These are phyloP conservation scores for Holacanthus passer DNA, from an alignment of 2,113 vertebrate species.

Conservation along the genomic window DNA sequence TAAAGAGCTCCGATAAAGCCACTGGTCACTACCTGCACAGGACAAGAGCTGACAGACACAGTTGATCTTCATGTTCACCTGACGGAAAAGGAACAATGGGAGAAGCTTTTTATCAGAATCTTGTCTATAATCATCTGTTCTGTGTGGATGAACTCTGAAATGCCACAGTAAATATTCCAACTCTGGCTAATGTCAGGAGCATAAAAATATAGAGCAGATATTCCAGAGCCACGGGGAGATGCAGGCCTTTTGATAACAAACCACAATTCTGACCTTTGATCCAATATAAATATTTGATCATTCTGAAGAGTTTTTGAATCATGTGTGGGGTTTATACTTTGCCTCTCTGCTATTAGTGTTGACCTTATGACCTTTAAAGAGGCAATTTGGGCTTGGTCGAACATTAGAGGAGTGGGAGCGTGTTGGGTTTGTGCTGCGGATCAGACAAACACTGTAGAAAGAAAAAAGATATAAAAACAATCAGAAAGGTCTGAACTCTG, in stretches of 20 bases:
- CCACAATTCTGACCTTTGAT: not conserved
- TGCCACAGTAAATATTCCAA: not conserved
- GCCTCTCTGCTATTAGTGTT: not conserved
- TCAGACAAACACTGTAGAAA: not conserved
- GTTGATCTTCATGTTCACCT: not conserved
- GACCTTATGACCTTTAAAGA: slow-evolving; percentile 1
- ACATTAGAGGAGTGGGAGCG: slow-evolving; percentile 6
- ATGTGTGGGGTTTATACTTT: not conserved
- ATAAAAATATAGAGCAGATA: not conserved
- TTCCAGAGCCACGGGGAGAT: not conserved
- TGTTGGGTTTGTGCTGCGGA: not conserved
- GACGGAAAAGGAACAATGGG: not conserved
- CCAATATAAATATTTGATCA: not conserved
- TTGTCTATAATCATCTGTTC: not conserved
- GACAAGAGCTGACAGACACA: no score
- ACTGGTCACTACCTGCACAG: no score
- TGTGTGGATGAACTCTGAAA: not conserved
- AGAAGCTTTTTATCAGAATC: not conserved
- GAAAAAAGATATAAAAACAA: not conserved
- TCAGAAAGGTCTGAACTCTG: not conserved
- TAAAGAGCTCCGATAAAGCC: no score
- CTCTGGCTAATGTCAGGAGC: not conserved
- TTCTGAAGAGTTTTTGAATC: not conserved
- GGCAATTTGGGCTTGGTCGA: not conserved
- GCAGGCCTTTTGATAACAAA: not conserved